These are phyloP conservation scores for Pollimyrus isidori DNA, from an alignment of 2,113 vertebrate species.

Conservation along the genomic window DNA sequence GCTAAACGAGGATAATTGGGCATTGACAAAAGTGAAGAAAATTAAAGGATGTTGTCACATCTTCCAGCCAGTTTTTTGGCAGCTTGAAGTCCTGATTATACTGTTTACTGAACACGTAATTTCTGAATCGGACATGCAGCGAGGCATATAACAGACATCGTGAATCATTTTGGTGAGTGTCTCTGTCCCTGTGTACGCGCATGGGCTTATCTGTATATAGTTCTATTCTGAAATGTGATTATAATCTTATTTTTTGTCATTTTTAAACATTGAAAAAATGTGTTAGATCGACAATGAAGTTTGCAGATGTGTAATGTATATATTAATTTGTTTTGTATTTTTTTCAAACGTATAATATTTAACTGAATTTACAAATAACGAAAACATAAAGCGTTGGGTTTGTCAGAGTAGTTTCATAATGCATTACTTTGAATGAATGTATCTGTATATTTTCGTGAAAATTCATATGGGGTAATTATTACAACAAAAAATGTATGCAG, in stretches of 20 bases:
- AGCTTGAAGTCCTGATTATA: conserved; percentile 56
- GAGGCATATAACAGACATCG: background rate
- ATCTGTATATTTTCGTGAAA: background rate
- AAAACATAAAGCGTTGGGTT: background rate
- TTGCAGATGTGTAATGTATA: background rate
- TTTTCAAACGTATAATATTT: background rate
- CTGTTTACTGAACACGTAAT: conserved; percentile 57
- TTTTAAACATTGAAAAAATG: background rate
- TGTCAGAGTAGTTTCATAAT: background rate
- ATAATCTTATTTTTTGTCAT: background rate
- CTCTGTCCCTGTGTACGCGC: background rate
- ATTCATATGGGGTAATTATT: background rate
- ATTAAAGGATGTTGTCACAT: conserved; percentile 24
- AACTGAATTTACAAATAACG: background rate
- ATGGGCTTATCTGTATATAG: background rate
- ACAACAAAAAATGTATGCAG: background rate
- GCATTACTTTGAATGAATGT: background rate
- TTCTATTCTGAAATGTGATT: background rate
- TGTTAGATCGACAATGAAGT: background rate
- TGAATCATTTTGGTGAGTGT: background rate
- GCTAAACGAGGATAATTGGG: conserved; percentile 55
- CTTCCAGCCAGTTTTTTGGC: conserved; percentile 49
- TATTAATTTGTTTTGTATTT: background rate
- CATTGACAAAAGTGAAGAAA: conserved; percentile 59
- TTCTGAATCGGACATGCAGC: conserved; percentile 24